Evolutionary conservation across 2,113 vertebrate species (phyloP).

Genomic region (Epinephelus fuscoguttatus): DNA sequence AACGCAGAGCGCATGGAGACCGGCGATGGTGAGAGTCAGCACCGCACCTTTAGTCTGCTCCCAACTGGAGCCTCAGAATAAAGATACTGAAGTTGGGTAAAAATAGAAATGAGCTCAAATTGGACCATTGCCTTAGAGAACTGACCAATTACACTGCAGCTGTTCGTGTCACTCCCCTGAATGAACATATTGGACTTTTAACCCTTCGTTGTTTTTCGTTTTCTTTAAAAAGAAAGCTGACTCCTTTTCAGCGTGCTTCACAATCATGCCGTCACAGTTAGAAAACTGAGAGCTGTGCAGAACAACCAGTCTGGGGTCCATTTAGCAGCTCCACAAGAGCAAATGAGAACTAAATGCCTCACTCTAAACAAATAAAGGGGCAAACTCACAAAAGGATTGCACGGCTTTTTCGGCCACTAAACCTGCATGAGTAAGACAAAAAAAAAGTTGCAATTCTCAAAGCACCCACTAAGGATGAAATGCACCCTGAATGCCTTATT

Average conservation of each 20-base stretch:
- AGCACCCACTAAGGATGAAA: no score
- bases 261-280: conserved; percentile 32
- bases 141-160: conserved; percentile 44
- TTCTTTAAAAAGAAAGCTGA: conserved; percentile 31
- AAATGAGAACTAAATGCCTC: not conserved
- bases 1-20: conserved; percentile 99
- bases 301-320: not conserved
- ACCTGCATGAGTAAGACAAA: no score
- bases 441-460: no score
- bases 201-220: not conserved
- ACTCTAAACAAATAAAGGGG: not conserved
- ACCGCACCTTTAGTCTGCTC: conserved; percentile 1
- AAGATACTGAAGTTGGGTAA: conserved; percentile 11
- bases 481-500: no score
- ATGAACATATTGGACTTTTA: conserved; percentile 37
- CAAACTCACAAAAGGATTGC: no score
- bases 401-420: no score
- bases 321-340: not conserved
- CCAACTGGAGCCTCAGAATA: conserved; percentile 12
- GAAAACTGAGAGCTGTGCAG: conserved; percentile 13
- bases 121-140: conserved; percentile 54
- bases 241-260: conserved; percentile 37
- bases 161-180: conserved; percentile 44
- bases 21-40: conserved; percentile 90
- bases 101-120: conserved; percentile 55